phyloP scores from a whole-genome alignment of 2,113 vertebrate species.

The Laticauda laticaudata region DNA sequence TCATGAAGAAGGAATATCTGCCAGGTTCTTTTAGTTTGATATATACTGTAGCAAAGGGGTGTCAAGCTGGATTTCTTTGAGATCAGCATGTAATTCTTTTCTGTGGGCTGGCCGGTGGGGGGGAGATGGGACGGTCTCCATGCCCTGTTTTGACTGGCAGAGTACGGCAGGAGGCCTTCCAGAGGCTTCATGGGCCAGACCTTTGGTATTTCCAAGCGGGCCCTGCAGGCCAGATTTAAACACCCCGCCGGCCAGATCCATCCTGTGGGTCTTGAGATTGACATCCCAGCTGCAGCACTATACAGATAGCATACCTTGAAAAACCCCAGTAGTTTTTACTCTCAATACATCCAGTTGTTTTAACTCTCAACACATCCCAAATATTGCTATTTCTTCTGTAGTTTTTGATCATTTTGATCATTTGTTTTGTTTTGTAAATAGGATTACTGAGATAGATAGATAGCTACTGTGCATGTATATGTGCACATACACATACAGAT shows the following conservation, averaged over 20 bases:
- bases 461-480: neutral
- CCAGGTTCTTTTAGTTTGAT: neutral
- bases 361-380: neutral
- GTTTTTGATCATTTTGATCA: neutral
- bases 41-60: neutral
- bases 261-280: no score
- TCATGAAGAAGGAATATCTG: neutral
- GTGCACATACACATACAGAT: no score
- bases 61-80: no score
- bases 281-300: neutral
- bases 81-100: no score
- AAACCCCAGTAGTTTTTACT: neutral
- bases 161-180: no score
- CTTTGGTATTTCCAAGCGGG: no score
- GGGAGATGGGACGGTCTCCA: no score
- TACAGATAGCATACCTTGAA: neutral
- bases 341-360: neutral
- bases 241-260: no score
- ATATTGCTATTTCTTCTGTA: neutral
- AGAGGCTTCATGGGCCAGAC: no score
- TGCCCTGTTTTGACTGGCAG: no score
- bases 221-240: no score
- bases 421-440: neutral
- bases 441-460: neutral
- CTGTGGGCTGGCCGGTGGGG: no score